Conservation (phyloP, 2,113 vertebrate genomes). For the Lophochroa leadbeateri region DNA sequence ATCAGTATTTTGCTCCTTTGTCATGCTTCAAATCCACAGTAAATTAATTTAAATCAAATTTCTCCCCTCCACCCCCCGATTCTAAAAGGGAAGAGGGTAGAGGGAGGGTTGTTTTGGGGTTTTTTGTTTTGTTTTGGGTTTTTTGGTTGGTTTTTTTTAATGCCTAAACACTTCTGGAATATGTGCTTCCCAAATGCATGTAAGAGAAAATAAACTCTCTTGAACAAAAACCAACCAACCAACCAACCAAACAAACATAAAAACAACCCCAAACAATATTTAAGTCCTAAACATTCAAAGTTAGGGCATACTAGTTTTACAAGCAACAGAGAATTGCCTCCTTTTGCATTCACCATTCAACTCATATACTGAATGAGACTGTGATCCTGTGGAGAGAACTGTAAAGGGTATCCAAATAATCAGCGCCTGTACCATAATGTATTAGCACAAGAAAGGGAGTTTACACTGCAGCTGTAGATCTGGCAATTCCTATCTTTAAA, state of each 20-base stretch:
- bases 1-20: not conserved
- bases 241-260: not conserved
- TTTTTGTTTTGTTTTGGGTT: not conserved
- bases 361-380: not conserved
- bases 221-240: not conserved
- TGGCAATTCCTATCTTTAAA: not conserved
- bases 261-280: not conserved
- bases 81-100: not conserved
- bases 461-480: not conserved
- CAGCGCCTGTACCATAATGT: not conserved
- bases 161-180: not conserved
- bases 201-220: not conserved
- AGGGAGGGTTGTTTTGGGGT: not conserved
- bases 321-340: not conserved
- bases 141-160: not conserved
- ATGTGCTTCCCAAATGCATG: not conserved
- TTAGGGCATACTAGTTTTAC: not conserved
- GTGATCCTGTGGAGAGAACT: not conserved
- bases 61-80: rapidly evolving
- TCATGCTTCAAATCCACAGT: not conserved
- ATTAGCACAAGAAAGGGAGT: not conserved
- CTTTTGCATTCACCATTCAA: not conserved
- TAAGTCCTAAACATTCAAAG: not conserved
- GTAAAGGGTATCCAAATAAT: not conserved
- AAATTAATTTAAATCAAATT: not conserved